Evolutionary conservation across 2,797 vertebrate species (phyloP), one percentile per base, ranked within the genome.

Genomic region (Pempheris klunzingeri): DNA sequence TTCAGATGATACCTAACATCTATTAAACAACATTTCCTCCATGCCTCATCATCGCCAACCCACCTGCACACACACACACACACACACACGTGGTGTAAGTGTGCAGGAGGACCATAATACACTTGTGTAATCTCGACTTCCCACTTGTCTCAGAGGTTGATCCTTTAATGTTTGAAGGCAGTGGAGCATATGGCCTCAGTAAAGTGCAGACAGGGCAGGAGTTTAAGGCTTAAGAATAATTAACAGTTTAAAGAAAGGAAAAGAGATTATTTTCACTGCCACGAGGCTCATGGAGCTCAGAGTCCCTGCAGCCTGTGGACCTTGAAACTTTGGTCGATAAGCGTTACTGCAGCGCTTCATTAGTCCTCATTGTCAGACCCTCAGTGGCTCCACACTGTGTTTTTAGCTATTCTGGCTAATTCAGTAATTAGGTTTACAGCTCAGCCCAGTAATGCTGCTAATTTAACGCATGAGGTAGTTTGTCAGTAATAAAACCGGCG

Each of bases 161-260:
- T 88, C 87, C 85, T 66, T 73, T 86, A 91, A 89, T 79, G 76
- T 87, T 77, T 76, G 60, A 73, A 79, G 76, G 86, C 80, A 87
- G 85, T 24, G 6, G 64, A 84, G 54, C 91, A 91, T 92, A 90
- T 92, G 92, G 85, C 36, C 53, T 34, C 50, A 14, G 60, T 47
- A 50, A 74, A 82, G 72, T 47, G 54, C 55, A 65, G 71, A 71
- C 71, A 43, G 22, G 50, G 55, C 68, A 38, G 70, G 84, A 74
- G 74, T 85, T 85, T 71, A 84, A 71, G 75, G 77, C 73, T 93
- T 89, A 88, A 54, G 77, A 65, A 67, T 85, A 75, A 78, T 91
- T 87, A 89, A 83, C 85, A 78, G 85, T 90, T 91, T 90, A 82
- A 75, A 87, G 82, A 78, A 90, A 81, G 80, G 68, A 92, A 89